Evolutionary conservation across 2,113 vertebrate genomes (phyloP), one percentile per base, ranked within the genome.

Genomic region (Callaeas wilsoni): DNA sequence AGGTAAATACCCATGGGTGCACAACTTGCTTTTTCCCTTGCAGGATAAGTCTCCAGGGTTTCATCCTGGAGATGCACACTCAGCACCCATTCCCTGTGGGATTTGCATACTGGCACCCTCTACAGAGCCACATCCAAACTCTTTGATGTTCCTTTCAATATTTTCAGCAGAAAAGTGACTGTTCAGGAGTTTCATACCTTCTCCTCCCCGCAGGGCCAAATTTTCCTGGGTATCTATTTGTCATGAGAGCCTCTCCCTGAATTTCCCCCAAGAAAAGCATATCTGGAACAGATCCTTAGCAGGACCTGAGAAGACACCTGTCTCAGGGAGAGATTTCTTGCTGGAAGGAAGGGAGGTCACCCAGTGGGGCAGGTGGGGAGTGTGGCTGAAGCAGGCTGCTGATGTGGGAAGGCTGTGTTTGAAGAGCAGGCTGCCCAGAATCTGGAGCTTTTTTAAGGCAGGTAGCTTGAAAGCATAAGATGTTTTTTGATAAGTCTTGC

Each of bases 71-170:
- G 25, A 35, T 62, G 5, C 19, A 49, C 5, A 39, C 16, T 27
- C 56, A 55, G 60, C 0, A 0, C 5, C 8, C 0, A 0, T 87
- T 84, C 27, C 22, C 29, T 5, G 2, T 1, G 3, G 39, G 10
- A 69, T 13, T 33, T 91, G 20, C 1, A 5, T 78, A 35, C 27
- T 5, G 2, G 11, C 12, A 41, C 0, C 0, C 15, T 79, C 29
- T 33, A 8, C 39, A 89, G 7, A 1, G 8, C 4, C 20, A 8
- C 1, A 2, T n/a, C 33, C 60, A 75, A 50, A 62, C 11, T 55
- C 42, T 74, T 50, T 4, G 3, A 8, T 1, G 0, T 32, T 14
- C 7, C 19, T 85, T 78, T 85, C 53, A 44, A 39, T 6, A 80
- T 15, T 57, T 84, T 20, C 25, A 73, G 23, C 7, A 71, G 65